Evolutionary conservation across 2,888 invertebrate genomes (phyloP).

Genomic region (Caenorhabditis virilis): DNA sequence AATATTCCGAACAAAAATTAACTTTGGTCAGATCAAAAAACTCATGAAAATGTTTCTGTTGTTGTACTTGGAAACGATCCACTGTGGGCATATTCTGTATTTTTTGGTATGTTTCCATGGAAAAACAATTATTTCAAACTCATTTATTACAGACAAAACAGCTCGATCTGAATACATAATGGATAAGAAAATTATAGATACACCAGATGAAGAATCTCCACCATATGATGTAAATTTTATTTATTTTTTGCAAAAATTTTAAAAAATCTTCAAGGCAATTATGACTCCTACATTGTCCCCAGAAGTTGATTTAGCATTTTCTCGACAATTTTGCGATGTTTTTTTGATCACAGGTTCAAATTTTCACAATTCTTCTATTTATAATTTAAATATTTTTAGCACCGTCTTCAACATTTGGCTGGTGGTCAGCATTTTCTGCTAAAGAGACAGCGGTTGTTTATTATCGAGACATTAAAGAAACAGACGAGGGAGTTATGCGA

Average conservation of each 20-base stretch:
- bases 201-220: not conserved
- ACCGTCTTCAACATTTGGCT: slow-evolving; percentile 25
- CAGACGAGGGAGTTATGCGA: slow-evolving; percentile 10
- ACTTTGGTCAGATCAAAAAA: slow-evolving; percentile 3
- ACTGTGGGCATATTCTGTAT: slow-evolving; percentile 9
- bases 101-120: slow-evolving; percentile 1
- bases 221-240: not conserved
- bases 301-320: slow-evolving; percentile 12
- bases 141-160: not conserved
- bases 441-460: slow-evolving; percentile 11
- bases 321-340: slow-evolving; percentile 9
- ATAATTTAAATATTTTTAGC: slow-evolving; percentile 5
- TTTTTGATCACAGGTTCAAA: slow-evolving; percentile 15
- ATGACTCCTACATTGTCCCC: not conserved
- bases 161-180: not conserved
- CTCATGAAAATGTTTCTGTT: not conserved
- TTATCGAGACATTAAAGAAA: slow-evolving; percentile 20
- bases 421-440: slow-evolving; percentile 19
- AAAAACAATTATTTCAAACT: not conserved
- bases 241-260: not conserved
- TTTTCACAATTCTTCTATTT: not conserved
- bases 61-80: slow-evolving; percentile 17
- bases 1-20: not conserved
- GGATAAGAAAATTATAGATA: slow-evolving; percentile 1
- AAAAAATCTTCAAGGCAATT: slow-evolving; percentile 1